Percentiles rank a stretch among this genome's conserved stretches.
These are phyloP conservation scores for Spea multiplicata DNA, from an alignment of 2,113 vertebrate species.

Conservation along the genomic window DNA sequence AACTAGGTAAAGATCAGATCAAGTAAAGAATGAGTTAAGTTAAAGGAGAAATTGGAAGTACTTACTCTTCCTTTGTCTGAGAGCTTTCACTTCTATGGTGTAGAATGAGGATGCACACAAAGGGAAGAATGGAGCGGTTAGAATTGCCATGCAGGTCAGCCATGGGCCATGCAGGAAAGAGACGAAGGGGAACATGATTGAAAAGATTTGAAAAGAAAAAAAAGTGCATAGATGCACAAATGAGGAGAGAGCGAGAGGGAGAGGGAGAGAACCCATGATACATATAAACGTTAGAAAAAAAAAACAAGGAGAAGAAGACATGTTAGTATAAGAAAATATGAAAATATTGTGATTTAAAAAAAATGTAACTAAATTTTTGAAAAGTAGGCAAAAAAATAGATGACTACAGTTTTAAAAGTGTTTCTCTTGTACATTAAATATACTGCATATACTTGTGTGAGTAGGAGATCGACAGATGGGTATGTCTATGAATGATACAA, in stretches of 20 bases:
- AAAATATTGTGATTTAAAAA: not conserved
- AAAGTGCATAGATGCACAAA: constrained; percentile 46
- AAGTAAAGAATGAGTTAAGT: not conserved
- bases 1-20: not conserved
- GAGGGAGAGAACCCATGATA: constrained; percentile 49
- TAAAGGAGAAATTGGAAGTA: constrained; percentile 54
- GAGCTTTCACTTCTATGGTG: constrained; percentile 68
- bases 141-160: constrained; percentile 58
- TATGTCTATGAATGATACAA: no score
- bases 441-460: no score
- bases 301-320: constrained; percentile 11
- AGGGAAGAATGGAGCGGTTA: constrained; percentile 53
- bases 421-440: no score
- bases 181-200: constrained; percentile 51
- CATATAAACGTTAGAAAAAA: not conserved
- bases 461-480: no score
- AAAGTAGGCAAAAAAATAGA: no score
- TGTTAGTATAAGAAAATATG: constrained; percentile 20
- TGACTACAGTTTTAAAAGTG: no score
- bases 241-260: constrained; percentile 45
- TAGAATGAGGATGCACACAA: constrained; percentile 55
- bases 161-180: constrained; percentile 55
- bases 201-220: constrained; percentile 45
- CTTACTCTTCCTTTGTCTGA: constrained; percentile 86
- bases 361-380: not conserved